Percentiles rank a stretch among this genome's conserved stretches.
phyloP scores from a whole-genome alignment of 2,113 vertebrate species.

The Alethe diademata region DNA sequence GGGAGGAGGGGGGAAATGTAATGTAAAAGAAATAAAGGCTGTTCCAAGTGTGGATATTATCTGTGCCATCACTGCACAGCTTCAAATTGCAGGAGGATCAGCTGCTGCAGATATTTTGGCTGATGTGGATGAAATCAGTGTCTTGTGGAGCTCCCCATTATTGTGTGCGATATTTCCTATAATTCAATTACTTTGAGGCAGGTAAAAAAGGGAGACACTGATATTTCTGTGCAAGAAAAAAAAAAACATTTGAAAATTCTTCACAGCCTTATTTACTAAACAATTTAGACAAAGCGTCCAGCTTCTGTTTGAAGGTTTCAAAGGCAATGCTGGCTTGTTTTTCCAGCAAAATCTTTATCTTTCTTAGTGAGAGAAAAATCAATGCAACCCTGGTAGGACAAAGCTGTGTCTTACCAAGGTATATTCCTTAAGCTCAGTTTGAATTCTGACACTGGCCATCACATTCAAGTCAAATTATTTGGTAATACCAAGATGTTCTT shows the following conservation, averaged over 20 bases:
- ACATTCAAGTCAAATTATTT: neutral
- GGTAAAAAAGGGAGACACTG: neutral
- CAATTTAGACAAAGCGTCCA: neutral
- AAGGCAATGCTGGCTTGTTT: neutral
- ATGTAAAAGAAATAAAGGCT: neutral
- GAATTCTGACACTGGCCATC: neutral
- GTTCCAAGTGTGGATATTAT: neutral
- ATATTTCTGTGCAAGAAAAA: neutral
- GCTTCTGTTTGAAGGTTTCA: neutral
- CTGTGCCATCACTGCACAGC: neutral
- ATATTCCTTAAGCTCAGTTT: neutral
- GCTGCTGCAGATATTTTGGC: neutral
- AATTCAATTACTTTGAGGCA: neutral
- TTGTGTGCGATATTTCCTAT: neutral
- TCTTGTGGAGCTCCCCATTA: neutral
- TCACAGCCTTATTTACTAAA: neutral
- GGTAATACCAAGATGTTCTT: neutral
- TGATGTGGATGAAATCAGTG: neutral
- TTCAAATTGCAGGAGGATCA: neutral
- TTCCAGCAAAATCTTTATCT: neutral
- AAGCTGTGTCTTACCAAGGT: neutral
- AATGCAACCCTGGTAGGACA: neutral
- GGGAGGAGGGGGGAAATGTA: rapidly evolving
- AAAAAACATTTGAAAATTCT: neutral
- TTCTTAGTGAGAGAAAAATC: neutral